Base-by-base conservation (phyloP, 2,888 invertebrate species). In the Osmoderma eremita region DNA sequence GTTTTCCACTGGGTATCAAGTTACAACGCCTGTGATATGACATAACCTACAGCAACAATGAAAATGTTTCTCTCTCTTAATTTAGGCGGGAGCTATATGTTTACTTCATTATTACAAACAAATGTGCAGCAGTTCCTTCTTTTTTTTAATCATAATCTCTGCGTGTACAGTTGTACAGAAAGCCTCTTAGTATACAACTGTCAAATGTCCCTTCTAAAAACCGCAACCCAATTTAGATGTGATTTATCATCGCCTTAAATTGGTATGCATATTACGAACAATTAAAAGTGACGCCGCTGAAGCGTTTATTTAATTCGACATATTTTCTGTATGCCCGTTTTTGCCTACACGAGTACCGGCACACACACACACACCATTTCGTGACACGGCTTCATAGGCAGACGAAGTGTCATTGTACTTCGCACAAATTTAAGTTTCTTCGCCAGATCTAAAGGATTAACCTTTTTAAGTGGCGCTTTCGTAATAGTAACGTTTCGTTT, bases 231-330 rank as follows among this genome's bases (percentile, higher is more conserved):
- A 24, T 61, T 58, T 61, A 45, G 45, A 61, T 61, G 20, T 61
- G 58, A 61, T 61, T 61, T 61, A 61, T 61, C 45, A 61, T 61
- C 45, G 45, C 58, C 30, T 36, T 61, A 61, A 61, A 61, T 61
- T 61, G 58, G 45, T 61, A 18, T 61, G 45, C 58, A 61, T 48
- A 61, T 30, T 63, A 53, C 53, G 13, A 51, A 41, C 63, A 51
- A 63, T 63, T 50, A 63, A 63, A 45, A 61, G 45, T 48, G 58
- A 61, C 45, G 30, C 45, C 38, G 53, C 18, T 53, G 42, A 13
- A 38, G 18, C 63, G 53, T 63, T 63, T 22, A 63, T 63, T 63
- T 41, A 50, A 53, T 63, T 30, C 50, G 51, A 50, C 22, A n/a
- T 50, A 53, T 41, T 63, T 61, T 61, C 24, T 61, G 30, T 61